phyloP scores from a whole-genome alignment of 2,113 vertebrate species.

The Leptocoma aspasia region DNA sequence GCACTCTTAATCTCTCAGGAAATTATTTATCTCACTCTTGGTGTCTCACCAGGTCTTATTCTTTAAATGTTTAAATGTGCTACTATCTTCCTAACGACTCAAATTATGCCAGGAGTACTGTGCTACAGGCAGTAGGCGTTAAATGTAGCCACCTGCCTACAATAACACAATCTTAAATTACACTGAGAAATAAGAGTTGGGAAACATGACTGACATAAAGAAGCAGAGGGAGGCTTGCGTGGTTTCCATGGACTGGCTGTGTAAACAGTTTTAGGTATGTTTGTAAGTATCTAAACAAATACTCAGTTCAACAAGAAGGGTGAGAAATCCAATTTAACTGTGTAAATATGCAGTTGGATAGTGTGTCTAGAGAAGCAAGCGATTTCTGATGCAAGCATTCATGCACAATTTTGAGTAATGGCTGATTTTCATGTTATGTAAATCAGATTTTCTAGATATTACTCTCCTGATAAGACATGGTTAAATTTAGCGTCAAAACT shows the following conservation, averaged over 20 bases:
- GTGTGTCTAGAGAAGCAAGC: neutral
- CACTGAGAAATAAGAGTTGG: neutral
- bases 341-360: neutral
- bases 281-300: neutral
- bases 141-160: neutral
- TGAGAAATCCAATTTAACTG: neutral
- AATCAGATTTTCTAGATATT: neutral
- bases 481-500: slow-evolving; percentile 39
- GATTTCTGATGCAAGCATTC: neutral
- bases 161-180: neutral
- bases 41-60: neutral
- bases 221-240: neutral
- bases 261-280: neutral
- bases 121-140: neutral
- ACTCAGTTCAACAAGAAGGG: neutral
- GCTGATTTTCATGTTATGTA: neutral
- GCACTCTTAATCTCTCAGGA: neutral
- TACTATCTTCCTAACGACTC: neutral
- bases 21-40: neutral
- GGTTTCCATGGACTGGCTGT: neutral
- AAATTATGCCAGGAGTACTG: neutral
- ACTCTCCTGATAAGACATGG: neutral
- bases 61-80: neutral
- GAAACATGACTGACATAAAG: neutral
- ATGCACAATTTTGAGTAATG: neutral